Base-by-base conservation (phyloP, 2,888 invertebrate genomes). In the Parnassius orleans region DNA sequence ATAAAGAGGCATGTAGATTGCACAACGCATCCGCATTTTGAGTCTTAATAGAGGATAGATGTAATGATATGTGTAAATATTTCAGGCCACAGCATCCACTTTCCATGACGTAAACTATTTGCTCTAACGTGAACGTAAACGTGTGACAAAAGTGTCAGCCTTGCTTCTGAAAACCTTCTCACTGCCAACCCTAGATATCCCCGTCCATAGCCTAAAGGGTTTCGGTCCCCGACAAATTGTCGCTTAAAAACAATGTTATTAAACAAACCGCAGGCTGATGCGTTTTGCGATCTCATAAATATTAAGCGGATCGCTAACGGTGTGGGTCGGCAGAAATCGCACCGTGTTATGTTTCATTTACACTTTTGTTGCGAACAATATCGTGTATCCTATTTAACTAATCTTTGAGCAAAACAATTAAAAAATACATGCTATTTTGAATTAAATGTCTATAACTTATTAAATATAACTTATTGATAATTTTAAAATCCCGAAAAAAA, bases 211-310 rank as follows among this genome's bases (percentile, higher is more conserved):
- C 90, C 90, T 86, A 89, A 90, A 74, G 75, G 75, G 75, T 74
- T 68, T 73, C 65, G 69, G 65, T 73, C 72, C 69, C 74, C 74
- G 71, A 71, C 75, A 75, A 86, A 89, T 88, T 84, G 84, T 82
- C 88, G 87, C 84, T 90, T 90, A 88, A 90, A 90, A 90, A 90
- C 90, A 90, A 88, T 84, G 83, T 79, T 81, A 90, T 90, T 90
- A 90, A 89, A 87, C 89, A 86, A 87, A 88, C 90, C 89, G 84
- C 87, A 77, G 78, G 76, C 79, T 87, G 90, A 90, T 89, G 85
- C 88, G 86, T 84, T 89, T 88, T 87, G 81, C 81, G 79, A 82
- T 80, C 84, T 87, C 89, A 90, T 90, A 88, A 87, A 90, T 90
- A 90, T 87, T 89, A 87, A 89, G 81, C 71, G 75, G 73, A 71